phyloP scores from a whole-genome alignment of 2,797 vertebrate genomes.

The Alfaro cultratus region DNA sequence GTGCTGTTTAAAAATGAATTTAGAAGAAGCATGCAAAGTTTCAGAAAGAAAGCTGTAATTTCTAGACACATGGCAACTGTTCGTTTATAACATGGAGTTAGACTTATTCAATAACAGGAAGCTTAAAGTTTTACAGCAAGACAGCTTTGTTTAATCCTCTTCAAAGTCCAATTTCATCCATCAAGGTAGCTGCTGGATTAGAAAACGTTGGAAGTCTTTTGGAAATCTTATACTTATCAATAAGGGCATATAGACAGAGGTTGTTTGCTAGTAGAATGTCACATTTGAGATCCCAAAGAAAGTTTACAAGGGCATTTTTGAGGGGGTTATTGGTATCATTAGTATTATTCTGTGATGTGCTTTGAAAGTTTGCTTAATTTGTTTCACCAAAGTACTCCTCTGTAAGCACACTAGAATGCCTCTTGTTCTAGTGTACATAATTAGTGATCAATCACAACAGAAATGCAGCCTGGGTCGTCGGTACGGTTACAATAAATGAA shows the following conservation, averaged over 20 bases:
- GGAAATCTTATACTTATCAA: background rate
- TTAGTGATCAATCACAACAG: background rate
- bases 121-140: background rate
- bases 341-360: background rate
- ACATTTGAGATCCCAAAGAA: background rate
- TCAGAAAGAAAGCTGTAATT: background rate
- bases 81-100: background rate
- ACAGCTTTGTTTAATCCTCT: background rate
- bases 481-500: background rate
- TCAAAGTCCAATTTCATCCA: background rate
- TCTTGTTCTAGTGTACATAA: background rate
- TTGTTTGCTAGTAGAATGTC: background rate
- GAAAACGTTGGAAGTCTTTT: background rate
- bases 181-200: background rate
- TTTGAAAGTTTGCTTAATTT: background rate
- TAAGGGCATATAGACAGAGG: background rate
- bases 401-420: background rate
- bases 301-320: background rate
- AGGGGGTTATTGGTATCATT: background rate
- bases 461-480: background rate
- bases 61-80: background rate
- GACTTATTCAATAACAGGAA: background rate
- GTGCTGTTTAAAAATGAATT: background rate
- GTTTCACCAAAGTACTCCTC: background rate
- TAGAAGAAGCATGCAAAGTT: background rate